These are phyloP conservation scores for Hydrophis major DNA, from an alignment of 2,797 vertebrate species.

Conservation along the genomic window DNA sequence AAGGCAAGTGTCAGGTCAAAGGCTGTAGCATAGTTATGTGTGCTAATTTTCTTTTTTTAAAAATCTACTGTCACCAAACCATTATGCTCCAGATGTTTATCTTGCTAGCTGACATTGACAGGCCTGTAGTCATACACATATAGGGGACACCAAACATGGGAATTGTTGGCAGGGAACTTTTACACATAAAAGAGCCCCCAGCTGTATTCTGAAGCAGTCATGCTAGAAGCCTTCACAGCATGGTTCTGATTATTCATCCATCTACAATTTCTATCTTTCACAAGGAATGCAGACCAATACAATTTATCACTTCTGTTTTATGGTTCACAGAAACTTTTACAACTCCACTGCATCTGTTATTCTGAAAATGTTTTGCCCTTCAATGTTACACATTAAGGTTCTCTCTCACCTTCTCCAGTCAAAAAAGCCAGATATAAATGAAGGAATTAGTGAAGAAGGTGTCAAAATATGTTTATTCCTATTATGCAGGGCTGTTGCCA, in stretches of 20 bases:
- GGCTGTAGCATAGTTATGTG: neutral
- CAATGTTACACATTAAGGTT: neutral
- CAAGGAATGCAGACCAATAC: neutral
- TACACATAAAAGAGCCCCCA: neutral
- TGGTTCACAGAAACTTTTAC: neutral
- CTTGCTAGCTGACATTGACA: neutral
- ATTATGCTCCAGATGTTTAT: neutral
- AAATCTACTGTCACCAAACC: neutral
- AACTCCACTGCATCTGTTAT: neutral
- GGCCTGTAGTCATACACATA: neutral
- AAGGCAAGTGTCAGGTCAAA: neutral
- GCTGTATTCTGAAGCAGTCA: neutral
- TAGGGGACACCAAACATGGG: neutral
- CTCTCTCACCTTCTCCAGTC: neutral
- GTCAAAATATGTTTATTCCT: constrained; percentile 36
- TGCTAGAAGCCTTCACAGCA: neutral
- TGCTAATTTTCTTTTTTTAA: neutral
- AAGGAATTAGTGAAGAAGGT: constrained; percentile 26
- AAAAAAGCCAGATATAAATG: constrained; percentile 28
- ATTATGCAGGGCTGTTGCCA: constrained; percentile 31
- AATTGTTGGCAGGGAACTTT: neutral
- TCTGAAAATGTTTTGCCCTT: neutral
- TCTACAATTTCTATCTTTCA: neutral
- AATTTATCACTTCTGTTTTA: neutral
- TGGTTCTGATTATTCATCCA: neutral